Evolutionary conservation across 2,797 vertebrate genomes (phyloP), one percentile per base, ranked within the genome.

Genomic region (Rousettus madagascariensis): DNA sequence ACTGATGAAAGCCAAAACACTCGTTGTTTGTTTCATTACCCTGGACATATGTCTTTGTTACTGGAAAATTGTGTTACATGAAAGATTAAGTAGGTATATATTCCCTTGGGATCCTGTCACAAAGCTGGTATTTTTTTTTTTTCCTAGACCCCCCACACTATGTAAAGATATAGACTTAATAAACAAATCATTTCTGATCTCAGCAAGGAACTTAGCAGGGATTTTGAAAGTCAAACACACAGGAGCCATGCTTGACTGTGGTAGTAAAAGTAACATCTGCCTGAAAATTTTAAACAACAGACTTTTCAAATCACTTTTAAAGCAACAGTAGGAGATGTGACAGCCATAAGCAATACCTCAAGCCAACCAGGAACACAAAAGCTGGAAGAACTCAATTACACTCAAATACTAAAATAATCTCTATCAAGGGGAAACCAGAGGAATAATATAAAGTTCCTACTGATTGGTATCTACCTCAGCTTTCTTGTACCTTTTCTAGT

Each of bases 211-310:
- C 98, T 98, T 98, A 98, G 94, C 97, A 94, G 86, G 98, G 98
- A 98, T 98, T 98, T 98, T 0, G 0, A 97, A 98, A 98, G 98
- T 98, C 98, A 98, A 98, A 98, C 98, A 98, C 91, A 97, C 97
- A 96, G 97, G 98, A 98, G 97, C 97, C 97, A 96, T 95, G 97
- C 97, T 97, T 98, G 96, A 97, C 98, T 98, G 97, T 95, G 90
- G 97, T 97, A 95, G 98, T 98, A 98, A 98, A 98, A 98, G 98
- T 97, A 98, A 98, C 98, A 98, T 98, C 97, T 98, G 97, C 97
- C 96, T 95, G 80, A 94, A 92, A 96, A 68, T 28, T 97, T 98
- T 97, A 97, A 98, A 97, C 95, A 97, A 96, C 98, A 98, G 97
- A 55, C 96, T 97, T 97, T 97, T 98, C 96, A 92, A 96, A 98